These are phyloP conservation scores for Lagenorhynchus albirostris DNA, from an alignment of 2,113 vertebrate genomes.

Conservation along the genomic window DNA sequence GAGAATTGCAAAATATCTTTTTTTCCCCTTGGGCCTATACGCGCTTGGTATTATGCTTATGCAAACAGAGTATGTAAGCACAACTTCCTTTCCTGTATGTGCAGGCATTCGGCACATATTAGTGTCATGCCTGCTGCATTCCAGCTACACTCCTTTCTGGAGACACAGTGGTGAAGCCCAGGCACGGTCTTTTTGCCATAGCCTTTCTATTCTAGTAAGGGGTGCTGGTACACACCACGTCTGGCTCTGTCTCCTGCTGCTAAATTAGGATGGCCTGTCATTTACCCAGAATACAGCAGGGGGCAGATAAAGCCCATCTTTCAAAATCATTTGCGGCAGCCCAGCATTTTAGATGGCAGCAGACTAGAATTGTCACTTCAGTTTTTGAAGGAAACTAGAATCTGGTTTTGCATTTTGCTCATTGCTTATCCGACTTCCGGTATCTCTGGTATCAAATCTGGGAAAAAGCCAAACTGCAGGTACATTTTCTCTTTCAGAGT, in stretches of 20 bases:
- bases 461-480: neutral
- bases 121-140: neutral
- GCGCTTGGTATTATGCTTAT: neutral
- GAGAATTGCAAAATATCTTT: neutral
- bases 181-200: neutral
- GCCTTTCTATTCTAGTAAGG: neutral
- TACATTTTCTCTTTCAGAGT: neutral
- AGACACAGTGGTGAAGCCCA: neutral
- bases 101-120: neutral
- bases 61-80: neutral
- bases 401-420: neutral
- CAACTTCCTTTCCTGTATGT: neutral
- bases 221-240: neutral
- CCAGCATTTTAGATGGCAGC: neutral
- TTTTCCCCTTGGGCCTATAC: neutral
- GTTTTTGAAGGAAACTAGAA: neutral
- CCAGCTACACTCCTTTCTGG: neutral
- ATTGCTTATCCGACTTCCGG: neutral
- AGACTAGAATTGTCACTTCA: neutral
- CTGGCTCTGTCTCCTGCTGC: neutral
- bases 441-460: neutral
- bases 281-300: slow-evolving; percentile 53
- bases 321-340: neutral
- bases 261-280: neutral
- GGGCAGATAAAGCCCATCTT: slow-evolving; percentile 59